Evolutionary conservation across 1,140 invertebrate genomes (phyloP).

Genomic region (Zelostemma sp.): DNA sequence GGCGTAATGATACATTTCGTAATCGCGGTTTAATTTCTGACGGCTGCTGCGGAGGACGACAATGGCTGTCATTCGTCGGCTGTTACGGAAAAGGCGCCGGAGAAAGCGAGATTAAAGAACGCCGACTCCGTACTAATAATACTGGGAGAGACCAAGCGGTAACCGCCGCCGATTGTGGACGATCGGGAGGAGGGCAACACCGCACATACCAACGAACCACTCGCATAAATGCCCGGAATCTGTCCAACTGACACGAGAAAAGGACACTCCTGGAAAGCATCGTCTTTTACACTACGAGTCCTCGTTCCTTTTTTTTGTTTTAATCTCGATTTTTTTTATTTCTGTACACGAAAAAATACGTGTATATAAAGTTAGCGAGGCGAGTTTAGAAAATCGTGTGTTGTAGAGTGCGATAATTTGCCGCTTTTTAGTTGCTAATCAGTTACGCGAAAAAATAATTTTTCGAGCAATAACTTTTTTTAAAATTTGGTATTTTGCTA

Average conservation of each 20-base stretch:
- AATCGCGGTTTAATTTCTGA: constrained; percentile 33
- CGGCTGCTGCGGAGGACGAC: constrained; percentile 36
- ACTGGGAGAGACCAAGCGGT: constrained; percentile 21
- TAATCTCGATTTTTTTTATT: no score
- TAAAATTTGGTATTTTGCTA: no score
- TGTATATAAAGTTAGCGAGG: no score
- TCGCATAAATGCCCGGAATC: constrained; percentile 21
- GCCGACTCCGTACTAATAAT: constrained; percentile 49
- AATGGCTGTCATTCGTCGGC: constrained; percentile 45
- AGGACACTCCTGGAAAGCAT: constrained; percentile 32
- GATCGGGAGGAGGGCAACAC: constrained; percentile 14
- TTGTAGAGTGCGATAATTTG: no score
- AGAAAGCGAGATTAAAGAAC: constrained; percentile 51
- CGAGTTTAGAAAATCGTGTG: no score
- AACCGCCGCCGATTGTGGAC: constrained; percentile 18
- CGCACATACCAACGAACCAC: constrained; percentile 28
- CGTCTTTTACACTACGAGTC: no score
- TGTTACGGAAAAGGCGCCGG: constrained; percentile 32
- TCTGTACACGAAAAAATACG: no score
- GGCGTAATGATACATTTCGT: constrained; percentile 37
- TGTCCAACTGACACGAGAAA: constrained; percentile 4
- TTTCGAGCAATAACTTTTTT: no score
- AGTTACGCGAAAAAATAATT: no score
- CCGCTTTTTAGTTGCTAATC: no score
- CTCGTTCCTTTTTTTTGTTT: no score